phyloP scores from a whole-genome alignment of 2,888 invertebrate species.

The Limnephilus rhombicus region DNA sequence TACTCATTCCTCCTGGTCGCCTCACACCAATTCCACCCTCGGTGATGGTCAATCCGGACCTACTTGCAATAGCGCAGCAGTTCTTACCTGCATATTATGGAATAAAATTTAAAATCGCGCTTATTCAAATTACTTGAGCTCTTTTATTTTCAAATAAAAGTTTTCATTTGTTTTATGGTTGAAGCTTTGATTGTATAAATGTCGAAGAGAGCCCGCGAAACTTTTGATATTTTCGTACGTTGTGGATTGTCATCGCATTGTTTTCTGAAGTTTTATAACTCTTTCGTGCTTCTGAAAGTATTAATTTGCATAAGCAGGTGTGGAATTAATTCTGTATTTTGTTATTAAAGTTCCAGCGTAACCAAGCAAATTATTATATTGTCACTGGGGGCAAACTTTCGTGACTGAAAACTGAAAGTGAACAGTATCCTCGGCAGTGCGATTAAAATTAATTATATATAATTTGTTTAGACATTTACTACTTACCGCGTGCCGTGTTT shows the following conservation, averaged over 20 bases:
- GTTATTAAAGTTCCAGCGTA: neutral
- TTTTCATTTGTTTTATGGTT: neutral
- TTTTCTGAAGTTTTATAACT: neutral
- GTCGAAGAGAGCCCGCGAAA: neutral
- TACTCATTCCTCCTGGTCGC: slow-evolving; percentile 28
- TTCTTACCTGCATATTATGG: neutral
- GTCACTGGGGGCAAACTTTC: neutral
- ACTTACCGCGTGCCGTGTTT: neutral
- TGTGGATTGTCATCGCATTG: neutral
- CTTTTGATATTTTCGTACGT: neutral
- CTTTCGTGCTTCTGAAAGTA: neutral
- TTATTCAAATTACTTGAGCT: neutral
- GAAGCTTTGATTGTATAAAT: neutral
- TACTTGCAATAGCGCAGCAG: neutral
- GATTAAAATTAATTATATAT: neutral
- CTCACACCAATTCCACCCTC: slow-evolving; percentile 25
- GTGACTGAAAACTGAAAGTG: neutral
- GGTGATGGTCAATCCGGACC: slow-evolving; percentile 13
- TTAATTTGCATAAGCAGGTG: neutral
- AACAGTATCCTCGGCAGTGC: neutral
- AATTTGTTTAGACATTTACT: neutral
- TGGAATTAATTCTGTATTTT: neutral
- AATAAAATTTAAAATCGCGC: neutral
- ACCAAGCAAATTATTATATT: neutral
- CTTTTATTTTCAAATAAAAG: neutral